Evolutionary conservation across 2,888 invertebrate genomes (phyloP), one percentile per base, ranked within the genome.

Genomic region (Ormia ochracea): DNA sequence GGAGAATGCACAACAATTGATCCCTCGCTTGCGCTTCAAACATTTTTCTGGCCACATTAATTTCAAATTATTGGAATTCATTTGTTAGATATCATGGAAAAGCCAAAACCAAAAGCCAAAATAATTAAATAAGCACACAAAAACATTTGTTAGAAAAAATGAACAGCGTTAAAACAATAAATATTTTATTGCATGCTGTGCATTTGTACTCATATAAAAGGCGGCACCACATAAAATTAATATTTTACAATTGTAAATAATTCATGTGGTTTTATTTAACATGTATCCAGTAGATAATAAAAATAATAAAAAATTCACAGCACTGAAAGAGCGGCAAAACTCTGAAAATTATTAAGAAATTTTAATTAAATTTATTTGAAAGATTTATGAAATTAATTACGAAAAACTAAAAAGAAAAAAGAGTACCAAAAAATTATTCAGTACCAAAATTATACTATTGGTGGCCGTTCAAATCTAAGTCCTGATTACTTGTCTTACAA

Each of bases 251-350:
- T 76, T 69, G 58, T 74, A 69, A 73, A 74, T 59, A 68, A 68
- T 73, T 69, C 31, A 68, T 74, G 61, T 31, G 78, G 78, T 78
- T 73, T 68, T 63, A 73, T 63, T 78, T 69, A 69, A 63, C 41
- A 63, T 68, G 28, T 48, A 26, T 31, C 38, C 21, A 38, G 45
- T 12, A 31, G 38, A 76, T 69, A n/a, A n/a, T n/a, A n/a, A n/a
- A 69, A 76, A 69, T 69, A 45, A 45, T 54, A 52, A 23, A 61
- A 14, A 52, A 21, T 36, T 7, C 48, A 41, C 3, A 63, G 36
- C 4, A 54, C 41, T 17, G 41, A 31, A 23, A 48, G 12, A 41
- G n/a, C n/a, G n/a, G n/a, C n/a, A 74, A 50, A 48, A 21, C 7
- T 31, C n/a, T n/a, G n/a, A n/a, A n/a, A 61, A 54, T 33, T 58